Base-by-base conservation (phyloP, 2,888 invertebrate genomes). In the Cremastinae sp. region DNA sequence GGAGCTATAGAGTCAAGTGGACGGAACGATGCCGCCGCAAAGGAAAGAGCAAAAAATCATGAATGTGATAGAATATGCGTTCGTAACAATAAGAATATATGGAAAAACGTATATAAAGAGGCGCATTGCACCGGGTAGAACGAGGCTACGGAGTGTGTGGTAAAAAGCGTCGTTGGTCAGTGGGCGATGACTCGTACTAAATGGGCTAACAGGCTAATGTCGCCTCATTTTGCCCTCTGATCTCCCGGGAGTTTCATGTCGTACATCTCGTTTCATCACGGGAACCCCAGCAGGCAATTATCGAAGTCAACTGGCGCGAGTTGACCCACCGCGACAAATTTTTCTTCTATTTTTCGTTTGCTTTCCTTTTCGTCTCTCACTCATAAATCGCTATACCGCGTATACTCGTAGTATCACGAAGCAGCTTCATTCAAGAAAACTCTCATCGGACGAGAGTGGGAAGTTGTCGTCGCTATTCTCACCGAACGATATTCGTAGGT, bases 181-280 rank as follows among this genome's bases (percentile, higher is more conserved):
- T 81, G 83, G 81, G 73, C 76, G 80, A 82, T 84, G 84, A 81
- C 85, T 84, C 83, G 84, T 76, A 83, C 82, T 84, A 86, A n/a
- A 86, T 85, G 79, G 84, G 84, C 84, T 87, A 86, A 86, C 85
- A 83, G 85, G 85, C 86, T 86, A 86, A 87, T 86, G 87, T 81
- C 83, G 83, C 80, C 85, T 86, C 84, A 83, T 85, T 87, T 81
- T 86, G 86, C 84, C 86, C 86, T 87, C 85, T 85, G 85, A 84
- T 82, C 86, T 70, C 75, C 53, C 66, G 61, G 59, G 65, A 54
- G 75, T 51, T 73, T 38, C 62, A 61, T 59, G 12, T n/a, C n/a
- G n/a, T n/a, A n/a, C 34, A 69, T 72, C 69, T 69, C 59, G 53
- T 41, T 59, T 49, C 53, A 36, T 70, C 69, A 58, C 22, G 41